Percentiles rank a stretch among this genome's conserved stretches.
phyloP scores from a whole-genome alignment of 1,140 invertebrate genomes.

The Diplogasteroides magnus region DNA sequence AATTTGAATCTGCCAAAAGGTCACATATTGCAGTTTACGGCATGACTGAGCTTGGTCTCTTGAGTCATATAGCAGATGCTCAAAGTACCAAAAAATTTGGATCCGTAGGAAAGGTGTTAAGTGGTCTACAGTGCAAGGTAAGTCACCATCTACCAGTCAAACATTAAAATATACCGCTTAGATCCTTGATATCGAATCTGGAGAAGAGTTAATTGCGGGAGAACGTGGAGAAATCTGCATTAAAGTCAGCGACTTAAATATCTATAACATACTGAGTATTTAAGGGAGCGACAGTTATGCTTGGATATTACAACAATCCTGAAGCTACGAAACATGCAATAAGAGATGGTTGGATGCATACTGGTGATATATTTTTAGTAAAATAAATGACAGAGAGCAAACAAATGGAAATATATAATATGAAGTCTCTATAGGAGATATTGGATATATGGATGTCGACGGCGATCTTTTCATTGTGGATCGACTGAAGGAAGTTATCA shows the following conservation, averaged over 20 bases:
- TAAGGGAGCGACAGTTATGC: conserved; percentile 55
- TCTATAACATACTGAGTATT: no score
- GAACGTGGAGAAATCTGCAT: no score
- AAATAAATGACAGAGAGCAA: conserved; percentile 68
- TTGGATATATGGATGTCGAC: conserved; percentile 6
- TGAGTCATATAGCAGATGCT: not conserved
- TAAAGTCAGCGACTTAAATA: no score
- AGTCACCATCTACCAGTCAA: no score
- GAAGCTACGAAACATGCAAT: conserved; percentile 68
- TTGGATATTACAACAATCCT: conserved; percentile 70
- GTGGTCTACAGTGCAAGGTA: no score
- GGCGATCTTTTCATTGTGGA: conserved; percentile 67
- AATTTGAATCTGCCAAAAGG: not conserved
- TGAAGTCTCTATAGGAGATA: conserved; percentile 66
- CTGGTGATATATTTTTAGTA: conserved; percentile 62
- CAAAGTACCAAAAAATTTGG: no score
- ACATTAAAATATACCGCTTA: no score
- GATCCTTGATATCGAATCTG: no score
- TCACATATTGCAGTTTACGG: not conserved
- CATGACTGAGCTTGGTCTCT: not conserved
- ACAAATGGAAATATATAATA: conserved; percentile 67
- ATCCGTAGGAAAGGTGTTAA: no score
- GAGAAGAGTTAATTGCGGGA: no score
- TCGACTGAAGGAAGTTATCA: conserved; percentile 78
- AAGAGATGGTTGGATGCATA: conserved; percentile 65